Percentiles rank a stretch among this genome's conserved stretches.
These are phyloP conservation scores for Macroglossus sobrinus DNA, from an alignment of 2,113 vertebrate genomes.

Conservation along the genomic window DNA sequence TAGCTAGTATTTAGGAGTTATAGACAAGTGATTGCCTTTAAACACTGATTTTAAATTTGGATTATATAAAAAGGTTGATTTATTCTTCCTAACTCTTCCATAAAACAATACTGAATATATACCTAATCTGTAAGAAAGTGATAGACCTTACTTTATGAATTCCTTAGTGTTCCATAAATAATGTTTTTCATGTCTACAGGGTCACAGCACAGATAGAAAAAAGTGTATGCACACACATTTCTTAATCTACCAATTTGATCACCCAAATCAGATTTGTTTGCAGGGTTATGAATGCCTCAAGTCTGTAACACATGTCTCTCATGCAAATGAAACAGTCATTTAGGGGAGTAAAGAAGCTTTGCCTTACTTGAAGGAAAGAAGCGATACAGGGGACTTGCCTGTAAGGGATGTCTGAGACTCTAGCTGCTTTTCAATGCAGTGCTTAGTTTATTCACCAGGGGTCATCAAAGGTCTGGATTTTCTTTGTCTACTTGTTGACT, in stretches of 20 bases:
- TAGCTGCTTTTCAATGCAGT: slow-evolving; percentile 82
- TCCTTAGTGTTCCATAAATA: background rate
- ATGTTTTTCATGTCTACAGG: background rate
- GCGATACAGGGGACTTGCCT: background rate
- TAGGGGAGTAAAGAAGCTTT: background rate
- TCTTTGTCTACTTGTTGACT: slow-evolving; percentile 81
- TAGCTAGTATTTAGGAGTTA: background rate
- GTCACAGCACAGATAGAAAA: background rate
- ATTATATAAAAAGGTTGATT: background rate
- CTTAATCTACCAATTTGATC: background rate
- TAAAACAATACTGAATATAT: slow-evolving; percentile 6
- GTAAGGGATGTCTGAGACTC: slow-evolving; percentile 24
- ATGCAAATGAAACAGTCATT: background rate
- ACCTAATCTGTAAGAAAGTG: slow-evolving; percentile 9
- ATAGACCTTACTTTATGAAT: background rate
- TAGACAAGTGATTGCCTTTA: background rate
- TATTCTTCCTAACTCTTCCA: background rate
- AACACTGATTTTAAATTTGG: slow-evolving; percentile 7
- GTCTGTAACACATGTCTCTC: background rate
- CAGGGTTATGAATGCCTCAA: background rate
- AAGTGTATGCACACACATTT: background rate
- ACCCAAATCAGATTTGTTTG: slow-evolving; percentile 17
- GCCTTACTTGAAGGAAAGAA: background rate
- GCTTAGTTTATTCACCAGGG: slow-evolving; percentile 89
- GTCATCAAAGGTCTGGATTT: slow-evolving; percentile 90